These are phyloP conservation scores for Hoplias malabaricus DNA, from an alignment of 2,113 vertebrate species.

Conservation along the genomic window DNA sequence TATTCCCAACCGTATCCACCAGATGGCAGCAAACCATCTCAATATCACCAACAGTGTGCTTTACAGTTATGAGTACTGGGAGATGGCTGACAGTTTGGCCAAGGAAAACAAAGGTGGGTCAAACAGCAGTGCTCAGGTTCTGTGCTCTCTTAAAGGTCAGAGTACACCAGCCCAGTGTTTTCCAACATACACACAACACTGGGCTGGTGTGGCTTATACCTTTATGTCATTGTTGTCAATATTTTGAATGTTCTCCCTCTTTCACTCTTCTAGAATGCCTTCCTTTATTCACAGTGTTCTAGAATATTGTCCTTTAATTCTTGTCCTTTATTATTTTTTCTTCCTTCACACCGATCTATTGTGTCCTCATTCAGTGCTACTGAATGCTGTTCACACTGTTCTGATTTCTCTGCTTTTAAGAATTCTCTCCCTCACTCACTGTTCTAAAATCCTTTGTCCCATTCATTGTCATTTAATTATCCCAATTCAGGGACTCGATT, in stretches of 20 bases:
- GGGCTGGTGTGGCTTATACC: not conserved
- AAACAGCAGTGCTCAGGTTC: not conserved
- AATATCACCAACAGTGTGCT: conserved; percentile 98
- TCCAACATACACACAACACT: not conserved
- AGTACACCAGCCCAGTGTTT: not conserved
- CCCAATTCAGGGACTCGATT: no score
- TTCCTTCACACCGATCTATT: no score
- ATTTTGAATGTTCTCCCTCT: not conserved
- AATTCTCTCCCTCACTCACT: not conserved
- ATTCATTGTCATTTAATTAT: no score
- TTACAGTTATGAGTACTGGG: conserved; percentile 98
- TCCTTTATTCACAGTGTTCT: not conserved
- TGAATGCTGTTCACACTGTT: not conserved
- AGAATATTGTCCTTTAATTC: not conserved
- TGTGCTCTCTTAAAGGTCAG: not conserved
- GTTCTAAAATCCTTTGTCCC: not conserved
- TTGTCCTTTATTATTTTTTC: no score
- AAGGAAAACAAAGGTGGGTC: conserved; percentile 92
- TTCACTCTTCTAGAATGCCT: not conserved
- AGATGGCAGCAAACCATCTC: conserved; percentile 98
- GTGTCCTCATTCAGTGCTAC: not conserved
- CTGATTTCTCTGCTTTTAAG: not conserved
- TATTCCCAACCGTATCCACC: conserved; percentile 98
- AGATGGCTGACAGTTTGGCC: conserved; percentile 94
- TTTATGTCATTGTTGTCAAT: not conserved